Conservation (phyloP, 2,888 invertebrate genomes). For the Drosophila nigricruria region DNA sequence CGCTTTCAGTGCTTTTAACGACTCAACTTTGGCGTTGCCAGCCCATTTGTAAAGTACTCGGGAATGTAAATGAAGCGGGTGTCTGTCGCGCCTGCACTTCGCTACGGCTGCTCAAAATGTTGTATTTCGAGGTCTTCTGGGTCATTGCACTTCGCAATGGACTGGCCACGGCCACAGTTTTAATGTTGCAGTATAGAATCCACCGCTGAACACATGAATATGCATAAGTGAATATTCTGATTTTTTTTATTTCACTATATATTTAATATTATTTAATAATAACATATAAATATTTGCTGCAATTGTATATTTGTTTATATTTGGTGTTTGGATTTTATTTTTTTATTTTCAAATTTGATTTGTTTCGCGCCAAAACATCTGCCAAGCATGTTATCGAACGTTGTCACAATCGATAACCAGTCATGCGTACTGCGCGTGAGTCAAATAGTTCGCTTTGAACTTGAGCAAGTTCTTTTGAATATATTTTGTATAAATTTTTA, state of each 20-base stretch:
- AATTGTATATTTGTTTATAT: background rate
- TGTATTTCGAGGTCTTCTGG: slow-evolving; percentile 69
- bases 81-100: slow-evolving; percentile 50
- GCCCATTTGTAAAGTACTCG: slow-evolving; percentile 74
- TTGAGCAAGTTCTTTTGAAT: slow-evolving; percentile 1
- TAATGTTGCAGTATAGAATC: slow-evolving; percentile 1
- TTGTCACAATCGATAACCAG: slow-evolving; percentile 35
- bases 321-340: background rate
- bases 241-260: background rate
- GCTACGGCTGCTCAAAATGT: slow-evolving; percentile 26
- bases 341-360: slow-evolving; percentile 7
- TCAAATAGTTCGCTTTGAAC: background rate
- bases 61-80: slow-evolving; percentile 82
- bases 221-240: background rate
- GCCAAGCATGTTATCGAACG: slow-evolving; percentile 32
- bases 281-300: background rate
- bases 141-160: slow-evolving; percentile 61
- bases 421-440: slow-evolving; percentile 38
- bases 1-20: slow-evolving; percentile 74
- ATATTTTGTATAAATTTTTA: background rate
- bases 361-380: slow-evolving; percentile 23
- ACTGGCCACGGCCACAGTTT: slow-evolving; percentile 1
- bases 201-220: background rate
- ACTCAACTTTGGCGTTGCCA: slow-evolving; percentile 63
- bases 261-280: background rate